Base-by-base conservation (phyloP, 2,888 invertebrate species). In the Cephus pygmeus region DNA sequence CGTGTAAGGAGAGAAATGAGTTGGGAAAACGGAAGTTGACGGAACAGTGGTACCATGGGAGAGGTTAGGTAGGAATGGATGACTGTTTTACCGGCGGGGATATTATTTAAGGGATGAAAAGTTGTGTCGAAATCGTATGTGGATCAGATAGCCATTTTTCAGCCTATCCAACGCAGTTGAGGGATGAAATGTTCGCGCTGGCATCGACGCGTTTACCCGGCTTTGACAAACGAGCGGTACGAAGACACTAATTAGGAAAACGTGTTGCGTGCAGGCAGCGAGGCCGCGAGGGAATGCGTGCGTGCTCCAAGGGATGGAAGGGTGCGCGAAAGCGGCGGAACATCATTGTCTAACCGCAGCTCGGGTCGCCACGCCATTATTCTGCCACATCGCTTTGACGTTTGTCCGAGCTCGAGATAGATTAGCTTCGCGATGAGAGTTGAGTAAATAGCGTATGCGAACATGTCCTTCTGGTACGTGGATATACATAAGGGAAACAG, bases 221-320 rank as follows among this genome's bases (percentile, higher is more conserved):
- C 81, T 82, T 83, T 84, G 83, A 82, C 81, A 84, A 83, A 84
- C 78, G 83, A 82, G 81, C 83, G 77, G 79, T 80, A 80, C 81
- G 82, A 84, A 79, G 83, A 81, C 78, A 80, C 81, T 81, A 84
- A 83, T 85, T 85, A 82, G 78, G 75, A 75, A 76, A 78, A 77
- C 79, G 56, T 56, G 56, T 56, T 56, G 56, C 56, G 56, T 56
- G 56, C 56, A 56, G 15, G 56, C 23, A 56, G 56, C 56, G 56
- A 56, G 23, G 56, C 23, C 56, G 56, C 23, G 56, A 56, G 56
- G 56, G 56, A 23, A 56, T 23, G 56, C 56, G 56, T 56, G 40
- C 40, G 15, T 40, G 56, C 56, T 56, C 23, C 56, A 23, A 23
- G 56, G 56, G 69, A 34, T 36, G n/a, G 76, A 34, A 34, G 71